phyloP scores from a whole-genome alignment of 2,113 vertebrate species.

The Chlamydotis undulata region DNA sequence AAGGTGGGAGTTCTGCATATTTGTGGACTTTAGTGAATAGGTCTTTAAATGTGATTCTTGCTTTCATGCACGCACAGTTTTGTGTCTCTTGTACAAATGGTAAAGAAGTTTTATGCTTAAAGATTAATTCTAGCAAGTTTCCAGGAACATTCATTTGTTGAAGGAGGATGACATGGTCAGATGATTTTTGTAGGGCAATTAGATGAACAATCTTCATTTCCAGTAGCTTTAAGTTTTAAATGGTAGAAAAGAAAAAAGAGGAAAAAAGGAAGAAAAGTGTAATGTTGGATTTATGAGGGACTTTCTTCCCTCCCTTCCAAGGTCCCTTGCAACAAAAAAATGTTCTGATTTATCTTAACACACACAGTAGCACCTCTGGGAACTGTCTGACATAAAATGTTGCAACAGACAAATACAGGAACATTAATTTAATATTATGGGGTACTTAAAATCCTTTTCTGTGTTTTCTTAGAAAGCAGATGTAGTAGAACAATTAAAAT shows the following conservation, averaged over 20 bases:
- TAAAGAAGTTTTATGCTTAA: neutral
- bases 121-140: neutral
- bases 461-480: neutral
- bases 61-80: rapidly evolving
- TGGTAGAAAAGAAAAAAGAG: neutral
- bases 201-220: neutral
- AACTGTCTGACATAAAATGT: neutral
- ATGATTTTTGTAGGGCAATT: neutral
- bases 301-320: neutral
- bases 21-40: neutral
- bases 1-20: neutral
- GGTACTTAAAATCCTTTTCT: neutral
- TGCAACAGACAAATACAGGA: neutral
- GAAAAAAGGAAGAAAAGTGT: neutral
- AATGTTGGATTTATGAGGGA: neutral
- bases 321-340: neutral
- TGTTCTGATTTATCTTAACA: neutral
- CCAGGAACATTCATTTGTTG: neutral
- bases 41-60: neutral
- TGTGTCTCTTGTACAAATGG: rapidly evolving
- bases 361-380: neutral
- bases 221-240: neutral
- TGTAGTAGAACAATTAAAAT: neutral
- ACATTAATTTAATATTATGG: neutral
- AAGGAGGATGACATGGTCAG: neutral